Evolutionary conservation across 2,888 invertebrate genomes (phyloP).

Genomic region (Heliconius cydno): DNA sequence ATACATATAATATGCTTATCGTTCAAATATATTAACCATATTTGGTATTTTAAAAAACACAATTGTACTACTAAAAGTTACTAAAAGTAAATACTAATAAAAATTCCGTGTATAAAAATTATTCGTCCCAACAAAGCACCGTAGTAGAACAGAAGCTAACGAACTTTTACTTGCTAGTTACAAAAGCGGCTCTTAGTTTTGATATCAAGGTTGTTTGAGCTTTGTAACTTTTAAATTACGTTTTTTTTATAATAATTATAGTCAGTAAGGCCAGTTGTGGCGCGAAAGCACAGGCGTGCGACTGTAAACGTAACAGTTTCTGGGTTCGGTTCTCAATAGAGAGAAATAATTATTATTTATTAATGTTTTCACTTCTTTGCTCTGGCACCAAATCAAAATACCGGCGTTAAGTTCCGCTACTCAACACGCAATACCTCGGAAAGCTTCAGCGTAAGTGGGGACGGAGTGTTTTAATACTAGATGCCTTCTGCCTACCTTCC

Average conservation of each 20-base stretch:
- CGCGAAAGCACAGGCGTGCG: no score
- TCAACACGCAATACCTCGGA: no score
- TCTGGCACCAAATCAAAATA: no score
- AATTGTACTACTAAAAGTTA: not conserved
- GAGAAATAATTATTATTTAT: no score
- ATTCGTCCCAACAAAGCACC: slow-evolving; percentile 3
- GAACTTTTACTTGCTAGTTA: slow-evolving; percentile 18
- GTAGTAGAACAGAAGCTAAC: slow-evolving; percentile 9
- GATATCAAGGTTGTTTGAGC: slow-evolving; percentile 3
- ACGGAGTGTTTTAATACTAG: no score
- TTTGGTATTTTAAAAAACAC: not conserved
- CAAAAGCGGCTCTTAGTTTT: slow-evolving; percentile 18
- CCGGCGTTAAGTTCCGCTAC: no score
- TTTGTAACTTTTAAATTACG: not conserved
- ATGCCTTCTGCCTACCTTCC: not conserved
- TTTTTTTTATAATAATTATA: slow-evolving; percentile 10
- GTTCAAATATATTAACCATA: not conserved
- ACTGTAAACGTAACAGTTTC: no score
- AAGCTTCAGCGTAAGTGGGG: no score
- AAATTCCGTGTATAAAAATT: slow-evolving; percentile 16
- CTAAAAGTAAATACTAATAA: not conserved
- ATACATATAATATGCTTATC: not conserved
- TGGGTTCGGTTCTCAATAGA: no score
- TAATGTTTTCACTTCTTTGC: no score
- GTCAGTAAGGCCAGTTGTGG: not conserved